Evolutionary conservation across 2,113 vertebrate genomes (phyloP), one percentile per base, ranked within the genome.

Genomic region (Microtus pennsylvanicus): DNA sequence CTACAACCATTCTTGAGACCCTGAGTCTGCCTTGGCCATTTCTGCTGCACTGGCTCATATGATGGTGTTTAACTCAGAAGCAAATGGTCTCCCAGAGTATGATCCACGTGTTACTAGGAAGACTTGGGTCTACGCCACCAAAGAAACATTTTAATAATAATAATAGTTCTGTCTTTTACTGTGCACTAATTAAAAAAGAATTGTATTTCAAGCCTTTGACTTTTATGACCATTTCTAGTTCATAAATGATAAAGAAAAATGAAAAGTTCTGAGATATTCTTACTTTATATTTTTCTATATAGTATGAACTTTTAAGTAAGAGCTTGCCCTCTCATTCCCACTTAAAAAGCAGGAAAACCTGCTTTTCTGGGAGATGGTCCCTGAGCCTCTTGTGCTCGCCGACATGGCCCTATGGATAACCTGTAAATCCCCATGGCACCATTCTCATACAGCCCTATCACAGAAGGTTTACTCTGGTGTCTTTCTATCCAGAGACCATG

Each of bases 281-380:
- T 88, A 96, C 8, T 87, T 21, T 89, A 30, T 61, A 55, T 42
- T 55, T 90, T 92, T 90, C 26, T 65, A 11, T 76, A 47, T 4
- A 92, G n/a, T 65, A 26, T 93, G 35, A 96, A 90, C 45, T 76
- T 94, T 93, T 70, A 93, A 95, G 42, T 42, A 80, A 75, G 63
- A 90, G 14, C 22, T 35, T 69, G 28, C 33, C 35, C 11, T 74
- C 10, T 33, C 76, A 55, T 74, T 76, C 33, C 76, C 50, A 65
- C 33, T 75, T n/a, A 83, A 92, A 87, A 92, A 14, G 47, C 70
- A 89, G 93, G 33, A 69, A 82, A 90, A 30, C 1, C 35, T 55
- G 11, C 17, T 90, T 87, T 80, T 45, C 21, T n/a, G 78, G 35
- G 45, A n/a, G 35, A 12, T 24, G 76, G 67, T 47, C 8, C 47